Evolutionary conservation across 2,797 vertebrate species (phyloP), one percentile per base, ranked within the genome.

Genomic region (Ptychobarbus kaznakovi): DNA sequence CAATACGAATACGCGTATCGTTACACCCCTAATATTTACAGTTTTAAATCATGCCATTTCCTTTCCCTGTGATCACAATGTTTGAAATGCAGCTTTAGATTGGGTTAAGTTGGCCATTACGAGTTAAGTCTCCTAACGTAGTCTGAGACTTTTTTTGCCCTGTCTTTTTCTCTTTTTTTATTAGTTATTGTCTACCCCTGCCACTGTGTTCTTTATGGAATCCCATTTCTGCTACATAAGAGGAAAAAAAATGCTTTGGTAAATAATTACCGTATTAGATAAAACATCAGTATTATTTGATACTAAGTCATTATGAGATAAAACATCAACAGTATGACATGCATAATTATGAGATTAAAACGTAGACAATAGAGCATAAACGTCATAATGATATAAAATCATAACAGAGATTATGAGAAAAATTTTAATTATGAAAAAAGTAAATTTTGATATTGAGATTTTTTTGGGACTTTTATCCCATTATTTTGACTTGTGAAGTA

Each of bases 101-200:
- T 61, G 11, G 44, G n/a, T 72, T 38, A 20, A 18, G 22, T 83
- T 72, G 53, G 42, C 74, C 82, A 73, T 61, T 42, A 66, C 0
- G 18, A 61, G 68, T 75, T 56, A 38, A 82, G 70, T 28, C 58
- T 80, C 53, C 88, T 87, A 85, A 40, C 74, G 86, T 88, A 90
- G 81, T 89, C 90, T 91, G 90, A 92, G 91, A 69, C 80, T 32
- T 79, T 38, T 65, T 25, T n/a, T 89, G 76, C 84, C 88, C 86
- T 20, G 4, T 83, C 53, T 89, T 84, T 72, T 87, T 40, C 44
- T 15, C 28, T 49, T 32, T 32, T 40, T 32, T n/a, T 10, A 49
- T 70, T 25, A 6, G 28, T 46, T 28, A 25, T 81, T 51, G n/a
- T 70, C 42, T 84, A 18, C 56, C 74, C 32, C 72, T 58, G 72